Evolutionary conservation across 2,888 invertebrate species (phyloP).

Genomic region (Pandemis cinnamomeana): DNA sequence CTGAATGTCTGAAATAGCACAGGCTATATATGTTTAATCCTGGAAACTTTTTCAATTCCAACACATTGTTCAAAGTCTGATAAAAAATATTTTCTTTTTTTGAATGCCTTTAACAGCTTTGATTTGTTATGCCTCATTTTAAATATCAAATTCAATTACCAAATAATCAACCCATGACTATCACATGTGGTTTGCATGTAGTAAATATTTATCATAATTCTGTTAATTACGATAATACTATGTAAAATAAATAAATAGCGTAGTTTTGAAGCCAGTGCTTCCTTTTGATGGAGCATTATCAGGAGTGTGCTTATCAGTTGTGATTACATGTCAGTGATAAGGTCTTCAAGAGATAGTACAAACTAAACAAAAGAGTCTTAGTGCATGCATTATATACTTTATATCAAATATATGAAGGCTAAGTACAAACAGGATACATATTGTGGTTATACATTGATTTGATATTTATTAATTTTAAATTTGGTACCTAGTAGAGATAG

Average conservation of each 20-base stretch:
- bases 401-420: conserved; percentile 1
- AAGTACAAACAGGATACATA: not conserved
- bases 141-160: not conserved
- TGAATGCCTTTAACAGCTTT: no score
- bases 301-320: conserved; percentile 41
- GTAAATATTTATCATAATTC: not conserved
- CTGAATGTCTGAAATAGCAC: no score
- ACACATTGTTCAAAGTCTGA: no score
- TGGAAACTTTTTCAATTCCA: no score
- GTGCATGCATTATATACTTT: conserved; percentile 4
- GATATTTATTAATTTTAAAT: not conserved
- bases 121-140: no score
- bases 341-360: conserved; percentile 34
- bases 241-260: conserved; percentile 18
- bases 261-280: conserved; percentile 19
- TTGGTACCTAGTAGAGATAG: not conserved
- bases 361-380: conserved; percentile 36
- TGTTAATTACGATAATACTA: conserved; percentile 9
- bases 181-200: not conserved
- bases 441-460: not conserved
- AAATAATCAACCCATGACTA: not conserved
- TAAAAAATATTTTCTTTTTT: no score
- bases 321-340: conserved; percentile 46
- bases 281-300: conserved; percentile 38
- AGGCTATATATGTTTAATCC: no score